Evolutionary conservation across 64 coral and sea anemone genomes (phyloP).

Genomic region (Stichodactyla helianthus): DNA sequence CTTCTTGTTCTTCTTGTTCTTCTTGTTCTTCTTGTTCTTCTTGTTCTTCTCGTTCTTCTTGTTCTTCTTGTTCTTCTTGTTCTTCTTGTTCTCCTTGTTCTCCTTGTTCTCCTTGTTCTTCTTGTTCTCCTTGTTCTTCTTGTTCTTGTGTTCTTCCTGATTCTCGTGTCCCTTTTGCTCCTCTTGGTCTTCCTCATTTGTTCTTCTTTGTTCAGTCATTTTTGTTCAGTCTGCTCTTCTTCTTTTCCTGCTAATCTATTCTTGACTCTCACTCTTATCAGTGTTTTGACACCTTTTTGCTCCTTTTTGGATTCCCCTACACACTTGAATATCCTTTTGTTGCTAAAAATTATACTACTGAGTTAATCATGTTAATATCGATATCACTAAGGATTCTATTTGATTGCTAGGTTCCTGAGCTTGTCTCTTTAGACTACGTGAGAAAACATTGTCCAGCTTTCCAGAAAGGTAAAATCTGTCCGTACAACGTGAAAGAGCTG

Average conservation of each 20-base stretch:
- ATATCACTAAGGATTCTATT: background rate
- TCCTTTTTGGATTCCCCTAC: background rate
- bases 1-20: background rate
- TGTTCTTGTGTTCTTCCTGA: too few relatives aligned
- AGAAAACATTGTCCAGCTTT: conserved; percentile 4
- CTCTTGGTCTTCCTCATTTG: too few relatives aligned
- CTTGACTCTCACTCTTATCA: background rate
- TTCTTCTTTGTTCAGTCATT: too few relatives aligned
- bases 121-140: background rate
- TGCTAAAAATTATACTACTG: background rate
- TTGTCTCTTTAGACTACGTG: background rate
- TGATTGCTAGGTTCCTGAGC: background rate
- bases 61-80: too few relatives aligned
- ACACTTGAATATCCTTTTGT: background rate
- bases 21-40: background rate
- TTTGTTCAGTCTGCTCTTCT: background rate
- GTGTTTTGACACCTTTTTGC: background rate
- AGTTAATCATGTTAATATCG: background rate
- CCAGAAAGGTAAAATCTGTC: background rate
- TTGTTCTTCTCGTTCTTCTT: background rate
- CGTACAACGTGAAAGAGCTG: background rate
- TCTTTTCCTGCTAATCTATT: background rate
- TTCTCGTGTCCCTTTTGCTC: too few relatives aligned
- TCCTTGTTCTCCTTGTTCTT: background rate
- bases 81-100: too few relatives aligned